These are phyloP conservation scores for Coranthus polyacanthus DNA, from an alignment of 2,797 vertebrate species.

Conservation along the genomic window DNA sequence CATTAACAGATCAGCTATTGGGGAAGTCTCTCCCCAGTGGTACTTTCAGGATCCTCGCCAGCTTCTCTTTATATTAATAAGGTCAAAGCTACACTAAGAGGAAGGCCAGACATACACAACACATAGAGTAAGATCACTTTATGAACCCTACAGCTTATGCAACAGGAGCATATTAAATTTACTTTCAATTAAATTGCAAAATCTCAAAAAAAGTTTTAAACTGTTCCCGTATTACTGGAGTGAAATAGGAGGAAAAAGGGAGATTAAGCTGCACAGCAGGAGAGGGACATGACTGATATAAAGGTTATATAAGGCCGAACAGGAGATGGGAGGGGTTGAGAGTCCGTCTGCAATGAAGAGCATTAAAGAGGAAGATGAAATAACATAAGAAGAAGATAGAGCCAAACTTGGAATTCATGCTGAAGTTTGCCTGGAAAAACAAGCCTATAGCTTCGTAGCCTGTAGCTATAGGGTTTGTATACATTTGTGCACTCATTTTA, in stretches of 20 bases:
- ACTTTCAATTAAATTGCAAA: too few species aligned
- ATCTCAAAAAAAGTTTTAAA: too few species aligned
- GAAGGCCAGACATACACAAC: slow-evolving; percentile 10
- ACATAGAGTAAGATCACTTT: background rate
- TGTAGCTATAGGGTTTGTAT: too few species aligned
- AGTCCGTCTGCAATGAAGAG: too few species aligned
- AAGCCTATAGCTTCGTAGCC: too few species aligned
- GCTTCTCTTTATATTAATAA: slow-evolving; percentile 18
- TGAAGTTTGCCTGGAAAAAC: too few species aligned
- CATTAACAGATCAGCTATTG: slow-evolving; percentile 9
- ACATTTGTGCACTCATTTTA: too few species aligned
- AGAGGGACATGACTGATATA: slow-evolving; percentile 6
- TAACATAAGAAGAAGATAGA: too few species aligned
- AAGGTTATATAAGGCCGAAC: slow-evolving; percentile 16
- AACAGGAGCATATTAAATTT: too few species aligned
- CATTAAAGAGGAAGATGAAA: background rate
- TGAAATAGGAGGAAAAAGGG: slow-evolving; percentile 3
- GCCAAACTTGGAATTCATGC: too few species aligned
- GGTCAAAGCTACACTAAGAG: too few species aligned
- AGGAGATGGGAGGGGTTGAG: too few species aligned
- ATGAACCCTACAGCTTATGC: background rate
- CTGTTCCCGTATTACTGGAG: background rate
- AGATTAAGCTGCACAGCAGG: slow-evolving; percentile 23
- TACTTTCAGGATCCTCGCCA: background rate
- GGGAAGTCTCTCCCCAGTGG: background rate